Conservation (phyloP, 2,797 vertebrate genomes). For the Mormyrus proboscirostris region DNA sequence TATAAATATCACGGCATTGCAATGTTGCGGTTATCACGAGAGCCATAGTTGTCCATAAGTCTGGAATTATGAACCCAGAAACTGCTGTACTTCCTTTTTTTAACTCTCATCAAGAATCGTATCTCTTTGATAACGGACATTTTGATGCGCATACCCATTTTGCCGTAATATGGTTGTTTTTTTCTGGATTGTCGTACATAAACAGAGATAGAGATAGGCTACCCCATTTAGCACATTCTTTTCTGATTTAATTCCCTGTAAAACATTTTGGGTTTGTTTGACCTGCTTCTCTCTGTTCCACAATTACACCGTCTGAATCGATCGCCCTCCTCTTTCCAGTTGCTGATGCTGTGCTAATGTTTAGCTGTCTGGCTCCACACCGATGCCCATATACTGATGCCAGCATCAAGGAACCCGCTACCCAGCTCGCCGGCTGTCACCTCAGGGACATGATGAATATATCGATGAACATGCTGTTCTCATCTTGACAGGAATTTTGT, state of each 20-base stretch:
- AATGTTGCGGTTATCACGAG: neutral
- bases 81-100: neutral
- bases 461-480: constrained; percentile 27
- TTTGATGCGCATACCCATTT: neutral
- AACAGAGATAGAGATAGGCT: neutral
- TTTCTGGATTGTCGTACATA: neutral
- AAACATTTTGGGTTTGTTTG: neutral
- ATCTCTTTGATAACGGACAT: neutral
- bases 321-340: neutral
- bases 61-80: neutral
- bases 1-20: neutral
- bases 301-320: neutral
- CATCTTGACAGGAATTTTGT: constrained; percentile 77
- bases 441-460: neutral
- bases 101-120: neutral
- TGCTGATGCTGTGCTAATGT: neutral
- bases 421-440: neutral
- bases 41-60: neutral
- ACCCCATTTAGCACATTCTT: neutral
- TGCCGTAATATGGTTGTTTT: neutral
- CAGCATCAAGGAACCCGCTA: neutral
- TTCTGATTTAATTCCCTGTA: neutral
- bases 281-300: neutral
- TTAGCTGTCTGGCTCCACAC: neutral
- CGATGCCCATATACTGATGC: neutral